phyloP scores from a whole-genome alignment of 2,888 invertebrate species.

The Cheilosia scutellata region DNA sequence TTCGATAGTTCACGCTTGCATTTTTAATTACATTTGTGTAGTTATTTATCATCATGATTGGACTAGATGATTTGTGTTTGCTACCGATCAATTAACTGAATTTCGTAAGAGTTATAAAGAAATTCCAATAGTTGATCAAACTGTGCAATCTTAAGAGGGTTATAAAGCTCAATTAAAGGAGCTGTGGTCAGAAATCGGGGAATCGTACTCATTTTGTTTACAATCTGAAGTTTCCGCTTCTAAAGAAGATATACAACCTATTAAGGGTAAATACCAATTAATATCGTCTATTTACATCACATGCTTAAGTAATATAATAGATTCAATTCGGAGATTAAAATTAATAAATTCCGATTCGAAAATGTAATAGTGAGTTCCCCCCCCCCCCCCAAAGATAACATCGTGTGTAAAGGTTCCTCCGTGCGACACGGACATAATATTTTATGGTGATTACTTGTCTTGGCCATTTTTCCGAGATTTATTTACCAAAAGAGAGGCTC shows the following conservation, averaged over 20 bases:
- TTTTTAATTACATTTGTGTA: not conserved
- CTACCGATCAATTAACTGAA: not conserved
- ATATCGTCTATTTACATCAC: not conserved
- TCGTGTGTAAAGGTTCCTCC: too few relatives aligned
- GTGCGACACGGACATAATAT: too few relatives aligned
- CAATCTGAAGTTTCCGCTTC: not conserved
- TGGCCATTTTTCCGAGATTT: too few relatives aligned
- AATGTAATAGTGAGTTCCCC: too few relatives aligned
- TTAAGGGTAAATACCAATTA: not conserved
- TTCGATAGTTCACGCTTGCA: not conserved
- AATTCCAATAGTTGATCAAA: constrained; percentile 11
- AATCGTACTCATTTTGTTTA: constrained; percentile 2
- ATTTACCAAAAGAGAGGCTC: too few relatives aligned
- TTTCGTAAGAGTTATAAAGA: constrained; percentile 3
- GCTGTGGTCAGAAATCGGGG: not conserved
- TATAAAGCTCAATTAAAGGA: not conserved
- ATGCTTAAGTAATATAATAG: constrained; percentile 12
- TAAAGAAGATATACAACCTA: not conserved
- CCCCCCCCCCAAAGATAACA: too few relatives aligned
- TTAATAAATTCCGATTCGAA: not conserved
- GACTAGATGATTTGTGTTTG: constrained; percentile 4
- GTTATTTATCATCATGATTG: not conserved
- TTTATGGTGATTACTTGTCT: too few relatives aligned
- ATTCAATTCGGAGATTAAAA: constrained; percentile 8
- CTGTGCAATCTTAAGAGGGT: too few relatives aligned